Evolutionary conservation across 2,888 invertebrate species (phyloP).

Genomic region (Ectropis crepuscularia): DNA sequence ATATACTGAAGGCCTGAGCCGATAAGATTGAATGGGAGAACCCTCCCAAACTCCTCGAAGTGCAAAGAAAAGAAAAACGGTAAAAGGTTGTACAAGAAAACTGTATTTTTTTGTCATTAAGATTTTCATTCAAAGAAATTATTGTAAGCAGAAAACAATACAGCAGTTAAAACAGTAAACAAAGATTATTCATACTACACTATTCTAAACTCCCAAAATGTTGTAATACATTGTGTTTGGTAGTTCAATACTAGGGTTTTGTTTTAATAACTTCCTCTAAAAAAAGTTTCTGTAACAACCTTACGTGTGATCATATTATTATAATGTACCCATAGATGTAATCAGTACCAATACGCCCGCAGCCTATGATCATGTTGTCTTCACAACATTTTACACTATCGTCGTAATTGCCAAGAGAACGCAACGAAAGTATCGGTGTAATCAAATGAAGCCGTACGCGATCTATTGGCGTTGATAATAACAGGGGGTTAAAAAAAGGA

Average conservation of each 20-base stretch:
- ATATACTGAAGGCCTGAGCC: no score
- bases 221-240: background rate
- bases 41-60: no score
- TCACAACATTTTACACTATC: conserved; percentile 38
- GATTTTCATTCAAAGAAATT: no score
- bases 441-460: conserved; percentile 60
- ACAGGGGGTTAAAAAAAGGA: conserved; percentile 79
- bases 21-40: no score
- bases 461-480: conserved; percentile 60
- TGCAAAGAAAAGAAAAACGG: no score
- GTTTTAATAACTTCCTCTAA: background rate
- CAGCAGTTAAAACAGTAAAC: no score
- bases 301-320: background rate
- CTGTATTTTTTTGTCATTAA: no score
- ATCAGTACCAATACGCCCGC: conserved; percentile 13
- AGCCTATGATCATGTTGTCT: conserved; percentile 39
- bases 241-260: background rate
- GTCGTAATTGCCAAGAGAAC: conserved; percentile 32
- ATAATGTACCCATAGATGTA: conserved; percentile 11
- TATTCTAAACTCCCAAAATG: no score
- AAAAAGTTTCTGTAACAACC: background rate
- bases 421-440: conserved; percentile 68
- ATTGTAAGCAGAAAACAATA: no score
- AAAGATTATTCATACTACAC: no score
- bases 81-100: no score